A percentile compares a stretch with the other conserved stretches of the same genome.
Evolutionary conservation across 1,140 invertebrate genomes (phyloP).

Genomic region (Aporrectodea caliginosa): DNA sequence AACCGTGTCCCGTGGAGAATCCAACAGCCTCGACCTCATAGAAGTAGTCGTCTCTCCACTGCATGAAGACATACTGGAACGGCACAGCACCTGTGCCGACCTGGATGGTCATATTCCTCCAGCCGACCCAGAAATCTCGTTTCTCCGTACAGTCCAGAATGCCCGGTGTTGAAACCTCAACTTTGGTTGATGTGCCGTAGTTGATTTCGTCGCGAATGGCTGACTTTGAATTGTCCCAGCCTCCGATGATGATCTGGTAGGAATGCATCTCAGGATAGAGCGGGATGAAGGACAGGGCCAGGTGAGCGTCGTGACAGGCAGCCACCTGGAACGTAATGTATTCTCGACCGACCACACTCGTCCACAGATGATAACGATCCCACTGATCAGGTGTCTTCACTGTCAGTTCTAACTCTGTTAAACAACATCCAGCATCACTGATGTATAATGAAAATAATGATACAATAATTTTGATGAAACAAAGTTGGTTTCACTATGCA

Average conservation of each 20-base stretch:
- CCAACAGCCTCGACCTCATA: background rate
- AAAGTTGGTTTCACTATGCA: too few relatives aligned
- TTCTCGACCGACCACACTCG: background rate
- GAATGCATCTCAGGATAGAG: background rate
- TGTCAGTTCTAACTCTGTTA: background rate
- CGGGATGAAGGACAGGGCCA: background rate
- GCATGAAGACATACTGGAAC: background rate
- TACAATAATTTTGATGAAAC: too few relatives aligned
- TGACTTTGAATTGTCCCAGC: background rate
- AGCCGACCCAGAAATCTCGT: background rate
- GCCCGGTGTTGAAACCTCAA: background rate
- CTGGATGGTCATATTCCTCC: background rate
- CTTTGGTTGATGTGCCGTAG: background rate
- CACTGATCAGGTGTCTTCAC: background rate
- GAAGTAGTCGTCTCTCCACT: background rate
- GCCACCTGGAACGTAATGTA: background rate
- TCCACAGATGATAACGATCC: background rate
- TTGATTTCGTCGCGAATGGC: background rate
- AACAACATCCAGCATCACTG: too few relatives aligned
- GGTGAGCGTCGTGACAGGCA: slow-evolving; percentile 4
- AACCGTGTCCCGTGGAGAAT: background rate
- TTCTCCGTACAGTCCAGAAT: slow-evolving; percentile 11
- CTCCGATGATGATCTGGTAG: slow-evolving; percentile 10
- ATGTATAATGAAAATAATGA: too few relatives aligned
- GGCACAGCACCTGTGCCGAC: background rate